Evolutionary conservation across 2,888 invertebrate genomes (phyloP), one percentile per base, ranked within the genome.

Genomic region (Pinctada fucata): DNA sequence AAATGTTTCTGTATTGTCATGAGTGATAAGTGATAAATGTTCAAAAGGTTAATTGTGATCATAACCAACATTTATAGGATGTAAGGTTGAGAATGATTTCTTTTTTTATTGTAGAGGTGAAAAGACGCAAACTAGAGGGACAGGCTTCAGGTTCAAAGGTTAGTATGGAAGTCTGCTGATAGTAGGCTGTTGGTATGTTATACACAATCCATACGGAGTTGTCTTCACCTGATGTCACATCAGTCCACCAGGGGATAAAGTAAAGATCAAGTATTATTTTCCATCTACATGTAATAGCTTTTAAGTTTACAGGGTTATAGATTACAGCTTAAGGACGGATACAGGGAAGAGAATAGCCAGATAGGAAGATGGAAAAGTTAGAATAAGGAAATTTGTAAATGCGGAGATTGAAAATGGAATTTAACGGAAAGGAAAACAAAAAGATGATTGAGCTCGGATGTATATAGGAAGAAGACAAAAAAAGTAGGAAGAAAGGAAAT

Each of bases 91-190:
- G 31, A 31, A 31, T 31, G 31, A 31, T 31, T 31, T 65, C 64
- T 73, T 75, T 71, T 68, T 48, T 47, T 74, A 67, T 84, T 83
- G 50, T 81, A 88, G 88, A 88, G 83, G 79, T 81, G 6, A 88
- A 88, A 79, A 82, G 88, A 69, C 81, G 88, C 79, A 87, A 87
- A 79, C 77, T 86, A 69, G 89, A 89, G 64, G 58, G 72, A 49
- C 80, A 82, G 8, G 80, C 85, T 78, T 80, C 86, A 74, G 86
- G 88, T 73, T 80, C 84, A 83, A 89, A 90, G 90, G 90, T 90
- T 90, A 90, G 90, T 88, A 87, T 86, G 85, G 88, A 88, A 77
- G 83, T 88, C 80, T 81, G 77, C 80, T 84, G 83, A 79, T 68
- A 63, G 66, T 68, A 72, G 52, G 72, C 75, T 75, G 78, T 77